These are phyloP conservation scores for Elysia crispata DNA, from an alignment of 2,888 invertebrate genomes.

Conservation along the genomic window DNA sequence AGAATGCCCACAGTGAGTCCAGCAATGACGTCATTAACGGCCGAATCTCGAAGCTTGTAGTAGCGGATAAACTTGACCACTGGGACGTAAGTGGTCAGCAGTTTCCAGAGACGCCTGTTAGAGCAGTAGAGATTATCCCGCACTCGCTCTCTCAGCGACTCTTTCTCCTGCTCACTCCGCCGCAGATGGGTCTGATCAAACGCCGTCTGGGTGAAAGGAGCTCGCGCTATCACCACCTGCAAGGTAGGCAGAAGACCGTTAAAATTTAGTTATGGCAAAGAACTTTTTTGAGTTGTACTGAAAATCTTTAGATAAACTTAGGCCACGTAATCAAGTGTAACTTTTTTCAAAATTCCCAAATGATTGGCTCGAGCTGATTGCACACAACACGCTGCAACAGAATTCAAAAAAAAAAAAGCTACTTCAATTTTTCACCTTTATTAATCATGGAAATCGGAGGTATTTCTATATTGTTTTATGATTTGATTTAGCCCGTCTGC, in stretches of 20 bases:
- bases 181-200: slow-evolving; percentile 68
- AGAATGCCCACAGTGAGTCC: slow-evolving; percentile 74
- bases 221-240: slow-evolving; percentile 24
- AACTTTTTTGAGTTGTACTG: too few species aligned
- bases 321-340: too few species aligned
- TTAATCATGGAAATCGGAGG: too few species aligned
- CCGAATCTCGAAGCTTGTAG: slow-evolving; percentile 67
- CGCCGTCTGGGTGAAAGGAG: slow-evolving; percentile 55
- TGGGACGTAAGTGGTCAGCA: slow-evolving; percentile 64
- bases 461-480: too few species aligned
- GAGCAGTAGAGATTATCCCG: slow-evolving; percentile 61
- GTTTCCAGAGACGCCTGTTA: slow-evolving; percentile 63
- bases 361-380: too few species aligned
- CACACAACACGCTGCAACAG: too few species aligned
- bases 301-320: too few species aligned
- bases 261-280: too few species aligned
- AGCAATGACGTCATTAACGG: slow-evolving; percentile 70
- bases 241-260: too few species aligned
- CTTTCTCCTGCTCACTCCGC: slow-evolving; percentile 28
- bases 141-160: slow-evolving; percentile 50
- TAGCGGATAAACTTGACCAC: slow-evolving; percentile 64
- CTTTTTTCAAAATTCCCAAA: too few species aligned
- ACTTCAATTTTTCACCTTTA: too few species aligned
- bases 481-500: too few species aligned
- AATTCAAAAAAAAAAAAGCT: neutral